Evolutionary conservation across 2,797 vertebrate species (phyloP), one percentile per base, ranked within the genome.

Genomic region (Lepilemur ruficaudatus): DNA sequence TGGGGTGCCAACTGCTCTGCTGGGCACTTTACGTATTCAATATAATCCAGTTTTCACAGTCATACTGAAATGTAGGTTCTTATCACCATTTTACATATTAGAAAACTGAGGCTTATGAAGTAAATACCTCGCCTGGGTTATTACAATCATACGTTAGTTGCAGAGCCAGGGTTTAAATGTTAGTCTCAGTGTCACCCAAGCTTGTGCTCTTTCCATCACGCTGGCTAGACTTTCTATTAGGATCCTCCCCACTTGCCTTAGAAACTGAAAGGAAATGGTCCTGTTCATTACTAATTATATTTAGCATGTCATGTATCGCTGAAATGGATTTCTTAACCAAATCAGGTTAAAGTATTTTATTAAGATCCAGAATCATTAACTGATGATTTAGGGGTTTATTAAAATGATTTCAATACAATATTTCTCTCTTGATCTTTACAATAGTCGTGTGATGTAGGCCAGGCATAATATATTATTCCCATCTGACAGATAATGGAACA

Each of bases 341-440:
- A 85, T 91, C 15, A 76, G 6, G 43, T 78, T 55, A 57, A 93
- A 75, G 5, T 46, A 50, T 84, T 93, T 85, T 76, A 89, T 76
- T 78, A 80, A 96, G 78, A 83, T 76, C 10, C 38, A 81, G 84
- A 76, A 79, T 83, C 43, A 72, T 90, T 96, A 90, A 90, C 55
- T 83, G 65, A 91, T 79, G 78, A 91, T 94, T 46, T 17, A 35
- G 30, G 57, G 52, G 20, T 46, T 61, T 72, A 89, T 57, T 80
- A 73, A 95, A 79, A n/a, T 10, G 48, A 20, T 81, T 94, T 35
- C 2, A 63, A 38, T 13, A 57, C n/a, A 84, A 4, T 65, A n/a
- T 52, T 82, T 89, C 89, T 91, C 75, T 75, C 91, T 91, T 82
- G 67, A 87, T 88, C 73, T 86, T 92, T 72, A 88, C 1, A 85